Evolutionary conservation across 1,140 invertebrate species (phyloP).

Genomic region (Aphis gossypii): DNA sequence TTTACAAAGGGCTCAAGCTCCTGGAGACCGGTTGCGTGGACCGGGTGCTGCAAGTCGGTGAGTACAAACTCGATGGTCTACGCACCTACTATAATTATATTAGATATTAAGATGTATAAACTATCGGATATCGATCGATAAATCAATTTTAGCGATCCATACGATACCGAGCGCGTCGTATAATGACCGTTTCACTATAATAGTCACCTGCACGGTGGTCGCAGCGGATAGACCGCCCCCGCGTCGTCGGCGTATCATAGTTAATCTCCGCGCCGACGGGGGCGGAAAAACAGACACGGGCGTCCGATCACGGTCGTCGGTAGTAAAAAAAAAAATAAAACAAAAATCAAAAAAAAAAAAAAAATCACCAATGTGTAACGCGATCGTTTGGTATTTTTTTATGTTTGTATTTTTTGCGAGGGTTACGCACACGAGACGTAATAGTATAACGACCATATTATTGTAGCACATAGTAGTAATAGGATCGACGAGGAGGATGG

Average conservation of each 20-base stretch:
- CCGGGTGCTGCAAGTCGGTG: conserved; percentile 87
- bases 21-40: conserved; percentile 81
- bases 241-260: neutral
- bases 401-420: neutral
- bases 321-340: neutral
- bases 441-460: neutral
- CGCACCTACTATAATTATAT: neutral
- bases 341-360: neutral
- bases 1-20: conserved; percentile 83
- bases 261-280: neutral
- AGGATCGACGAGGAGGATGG: neutral
- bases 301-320: conserved; percentile 15
- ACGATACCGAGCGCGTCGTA: neutral
- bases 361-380: neutral
- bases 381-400: neutral
- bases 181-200: neutral
- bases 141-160: neutral
- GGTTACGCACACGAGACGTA: neutral
- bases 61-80: conserved; percentile 65
- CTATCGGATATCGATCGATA: neutral
- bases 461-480: neutral
- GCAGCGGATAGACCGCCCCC: conserved; percentile 17
- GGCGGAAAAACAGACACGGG: conserved; percentile 13
- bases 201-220: neutral
- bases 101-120: neutral